These are phyloP conservation scores for Rafetus swinhoei DNA, from an alignment of 2,113 vertebrate genomes.

Conservation along the genomic window DNA sequence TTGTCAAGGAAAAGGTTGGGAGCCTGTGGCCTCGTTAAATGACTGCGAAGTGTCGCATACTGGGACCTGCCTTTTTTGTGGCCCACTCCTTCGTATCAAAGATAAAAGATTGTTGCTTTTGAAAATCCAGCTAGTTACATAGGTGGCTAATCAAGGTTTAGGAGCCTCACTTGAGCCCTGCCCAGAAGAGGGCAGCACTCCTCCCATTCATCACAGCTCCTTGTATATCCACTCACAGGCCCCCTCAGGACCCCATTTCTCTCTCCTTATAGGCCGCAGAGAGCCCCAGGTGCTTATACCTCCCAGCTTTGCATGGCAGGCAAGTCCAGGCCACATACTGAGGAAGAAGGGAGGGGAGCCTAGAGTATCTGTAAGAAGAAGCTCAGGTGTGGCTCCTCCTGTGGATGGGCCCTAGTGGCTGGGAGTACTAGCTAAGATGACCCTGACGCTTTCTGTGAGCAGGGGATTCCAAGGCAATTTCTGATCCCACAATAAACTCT, in stretches of 20 bases:
- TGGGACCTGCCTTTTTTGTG: background rate
- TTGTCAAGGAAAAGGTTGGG: too few relatives aligned
- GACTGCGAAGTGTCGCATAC: background rate
- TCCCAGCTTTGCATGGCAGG: accelerated
- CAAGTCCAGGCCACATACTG: accelerated
- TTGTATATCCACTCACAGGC: accelerated
- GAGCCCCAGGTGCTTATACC: accelerated
- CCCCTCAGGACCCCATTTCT: background rate
- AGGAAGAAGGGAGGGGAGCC: background rate
- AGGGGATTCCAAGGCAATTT: background rate
- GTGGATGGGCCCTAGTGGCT: accelerated
- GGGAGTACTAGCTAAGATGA: accelerated
- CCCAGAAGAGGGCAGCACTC: too few relatives aligned
- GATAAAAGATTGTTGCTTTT: background rate
- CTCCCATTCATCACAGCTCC: too few relatives aligned
- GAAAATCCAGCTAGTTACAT: background rate
- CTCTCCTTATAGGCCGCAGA: background rate
- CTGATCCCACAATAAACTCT: background rate
- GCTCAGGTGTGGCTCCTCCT: background rate
- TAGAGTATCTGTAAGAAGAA: background rate
- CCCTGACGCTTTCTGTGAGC: background rate
- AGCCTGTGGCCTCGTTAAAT: background rate
- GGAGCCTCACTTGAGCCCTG: background rate
- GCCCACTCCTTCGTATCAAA: background rate
- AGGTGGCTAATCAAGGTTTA: background rate